Evolutionary conservation across 1,140 invertebrate species (phyloP), one percentile per base, ranked within the genome.

Genomic region (Pantala flavescens): DNA sequence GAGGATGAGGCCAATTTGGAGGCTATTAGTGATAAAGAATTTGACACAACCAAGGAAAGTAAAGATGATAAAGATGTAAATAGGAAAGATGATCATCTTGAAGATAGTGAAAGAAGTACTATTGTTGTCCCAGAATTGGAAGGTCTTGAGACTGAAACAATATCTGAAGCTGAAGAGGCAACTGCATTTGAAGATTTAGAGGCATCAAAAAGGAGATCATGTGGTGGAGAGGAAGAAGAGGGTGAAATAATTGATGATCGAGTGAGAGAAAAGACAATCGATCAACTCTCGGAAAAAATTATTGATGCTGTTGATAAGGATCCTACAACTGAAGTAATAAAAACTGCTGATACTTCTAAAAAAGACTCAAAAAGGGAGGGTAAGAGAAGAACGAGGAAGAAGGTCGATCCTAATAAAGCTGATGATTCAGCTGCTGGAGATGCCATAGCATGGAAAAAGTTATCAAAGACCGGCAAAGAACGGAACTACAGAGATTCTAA

Each of bases 401-500:
- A 74, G 79, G 28, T 73, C 28, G 55, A 28, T 73, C 78, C 49
- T 14, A 55, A 70, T n/a, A 63, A 74, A n/a, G 70, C 11, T 2
- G 24, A 21, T 16, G 19, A 23, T 7, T 12, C 49, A 63, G 0
- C 73, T 9, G 74, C 82, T 82, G 78, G 76, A 76, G 16, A 73
- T 28, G 80, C 83, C 72, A 81, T 88, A 28, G 82, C 87, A 0
- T 96, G 94, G 84, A 95, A 94, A 78, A 93, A 94, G 81, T 83
- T 92, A 0, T 91, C 90, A 12, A 93, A 91, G 79, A 90, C 83
- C 77, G 90, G 88, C 9, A 93, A 93, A 80, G 92, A 92, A 76
- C 83, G 93, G 73, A 93, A 92, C 78, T 96, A 95, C 79, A 85
- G 93, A 0, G 90, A 91, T 70, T 89, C 90, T 71, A 88, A 82